Percentiles rank a stretch among this genome's conserved stretches.
Conservation (phyloP, 2,888 invertebrate genomes). For the Rhodophaea formosa region DNA sequence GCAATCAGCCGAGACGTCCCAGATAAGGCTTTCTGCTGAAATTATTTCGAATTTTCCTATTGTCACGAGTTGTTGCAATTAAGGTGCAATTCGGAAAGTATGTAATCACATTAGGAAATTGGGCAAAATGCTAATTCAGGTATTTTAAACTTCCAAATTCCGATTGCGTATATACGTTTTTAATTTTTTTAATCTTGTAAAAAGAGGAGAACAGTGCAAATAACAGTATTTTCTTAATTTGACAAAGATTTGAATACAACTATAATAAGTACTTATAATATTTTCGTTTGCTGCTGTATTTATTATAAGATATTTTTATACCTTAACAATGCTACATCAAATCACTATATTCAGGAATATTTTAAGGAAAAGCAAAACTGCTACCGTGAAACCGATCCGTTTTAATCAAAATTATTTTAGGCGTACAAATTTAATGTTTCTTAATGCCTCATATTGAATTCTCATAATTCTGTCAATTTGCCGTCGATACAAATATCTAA, state of each 20-base stretch:
- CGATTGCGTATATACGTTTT: too few species aligned
- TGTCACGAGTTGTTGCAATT: constrained; percentile 3
- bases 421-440: not conserved
- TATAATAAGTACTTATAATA: not conserved
- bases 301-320: not conserved
- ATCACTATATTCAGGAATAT: not conserved
- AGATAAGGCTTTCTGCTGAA: constrained; percentile 34
- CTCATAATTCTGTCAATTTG: not conserved
- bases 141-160: too few species aligned
- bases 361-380: not conserved
- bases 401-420: not conserved
- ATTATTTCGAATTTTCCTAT: constrained; percentile 12
- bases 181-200: too few species aligned
- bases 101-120: not conserved
- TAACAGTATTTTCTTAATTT: too few species aligned
- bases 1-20: constrained; percentile 43
- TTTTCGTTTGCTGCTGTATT: not conserved
- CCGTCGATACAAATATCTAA: not conserved
- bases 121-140: not conserved
- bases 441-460: not conserved
- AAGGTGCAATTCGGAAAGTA: not conserved
- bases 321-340: not conserved
- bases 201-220: too few species aligned
- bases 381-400: not conserved
- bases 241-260: too few species aligned